Evolutionary conservation across 2,113 vertebrate species (phyloP), one percentile per base, ranked within the genome.

Genomic region (Cyanoliseus patagonus): DNA sequence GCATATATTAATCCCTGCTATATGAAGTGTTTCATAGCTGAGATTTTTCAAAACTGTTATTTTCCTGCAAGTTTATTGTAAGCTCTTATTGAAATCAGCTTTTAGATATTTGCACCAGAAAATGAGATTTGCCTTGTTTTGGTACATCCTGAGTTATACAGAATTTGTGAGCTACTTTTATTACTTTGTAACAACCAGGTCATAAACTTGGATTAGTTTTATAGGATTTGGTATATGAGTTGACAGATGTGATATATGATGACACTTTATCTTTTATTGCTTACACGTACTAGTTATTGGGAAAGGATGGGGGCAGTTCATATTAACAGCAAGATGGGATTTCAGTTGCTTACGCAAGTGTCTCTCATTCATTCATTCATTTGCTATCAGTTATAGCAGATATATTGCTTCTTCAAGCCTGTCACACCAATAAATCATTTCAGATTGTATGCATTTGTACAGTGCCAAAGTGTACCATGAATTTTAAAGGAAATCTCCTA

Each of bases 401-500:
- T 97, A 97, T 94, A 97, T 96, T 98, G 96, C 96, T 98, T 97
- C 92, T 96, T 98, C 62, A 88, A 94, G 93, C 95, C 95, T 97
- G 97, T 98, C 97, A 97, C 90, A 97, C 96, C 96, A 97, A 97
- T 98, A 98, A 98, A 97, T 98, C 97, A 98, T 95, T 97, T 94
- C 90, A 96, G 95, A 97, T 95, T 20, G 81, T 95, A 96, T 96
- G 93, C 96, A 92, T 94, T 94, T 95, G 41, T 97, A 94, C 88
- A 91, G 78, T 96, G 83, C 95, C 95, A 78, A 98, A 97, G 81
- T 87, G 78, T 97, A 97, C 75, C 88, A 90, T 95, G 97, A 97
- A 97, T 97, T 98, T 98, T 97, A 97, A 98, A 98, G 97, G 97
- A 97, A 97, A 98, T 98, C 88, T 98, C 93, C 86, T 95, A 94